Conservation (phyloP, 1,140 invertebrate species). For the Conus betulinus region DNA sequence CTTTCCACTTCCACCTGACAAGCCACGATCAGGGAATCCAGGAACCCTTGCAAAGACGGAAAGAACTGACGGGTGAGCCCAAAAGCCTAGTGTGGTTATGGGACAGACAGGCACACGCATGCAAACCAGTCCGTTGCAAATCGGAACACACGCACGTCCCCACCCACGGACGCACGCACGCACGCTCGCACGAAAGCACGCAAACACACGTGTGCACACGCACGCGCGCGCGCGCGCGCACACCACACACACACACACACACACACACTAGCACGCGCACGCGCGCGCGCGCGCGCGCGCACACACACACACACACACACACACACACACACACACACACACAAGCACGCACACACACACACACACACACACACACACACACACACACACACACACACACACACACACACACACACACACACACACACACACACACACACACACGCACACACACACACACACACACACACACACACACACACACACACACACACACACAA, state of each 20-base stretch:
- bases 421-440: constrained; percentile 23
- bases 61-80: no score
- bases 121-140: no score
- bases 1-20: no score
- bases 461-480: neutral
- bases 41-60: neutral
- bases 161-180: no score
- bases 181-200: neutral
- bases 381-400: constrained; percentile 1
- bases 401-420: neutral
- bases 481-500: no score
- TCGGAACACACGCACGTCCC: no score
- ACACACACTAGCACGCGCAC: no score
- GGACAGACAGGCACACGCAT: no score
- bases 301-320: constrained; percentile 30
- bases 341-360: constrained; percentile 1
- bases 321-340: constrained; percentile 25
- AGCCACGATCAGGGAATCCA: neutral
- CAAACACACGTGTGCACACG: neutral
- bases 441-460: constrained; percentile 23
- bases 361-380: constrained; percentile 20
- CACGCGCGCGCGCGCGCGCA: neutral
- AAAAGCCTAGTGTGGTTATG: no score
- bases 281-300: neutral
- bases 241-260: neutral